Evolutionary conservation across 2,888 invertebrate species (phyloP).

Genomic region (Sceliomorpha sp.): DNA sequence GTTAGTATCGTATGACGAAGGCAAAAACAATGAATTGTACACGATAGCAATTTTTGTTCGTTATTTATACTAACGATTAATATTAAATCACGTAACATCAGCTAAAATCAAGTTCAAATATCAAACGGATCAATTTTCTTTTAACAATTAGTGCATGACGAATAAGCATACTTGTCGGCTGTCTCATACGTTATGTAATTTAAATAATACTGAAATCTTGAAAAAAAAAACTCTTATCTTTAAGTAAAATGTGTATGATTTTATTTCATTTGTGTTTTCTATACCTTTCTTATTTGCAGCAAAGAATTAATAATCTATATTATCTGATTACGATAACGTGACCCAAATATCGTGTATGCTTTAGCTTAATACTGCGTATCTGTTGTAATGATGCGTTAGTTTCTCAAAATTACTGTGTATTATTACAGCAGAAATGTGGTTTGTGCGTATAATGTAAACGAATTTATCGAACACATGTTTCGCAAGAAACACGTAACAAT

Average conservation of each 20-base stretch:
- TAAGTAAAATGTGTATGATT: too few species aligned
- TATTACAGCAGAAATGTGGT: constrained; percentile 17
- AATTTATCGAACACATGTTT: constrained; percentile 51
- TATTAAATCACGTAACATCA: constrained; percentile 26
- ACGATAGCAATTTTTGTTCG: constrained; percentile 33
- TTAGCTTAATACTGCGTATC: not conserved
- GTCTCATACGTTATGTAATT: too few species aligned
- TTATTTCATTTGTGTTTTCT: too few species aligned
- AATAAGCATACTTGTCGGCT: too few species aligned
- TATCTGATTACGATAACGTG: too few species aligned
- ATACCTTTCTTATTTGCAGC: too few species aligned
- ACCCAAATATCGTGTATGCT: too few species aligned
- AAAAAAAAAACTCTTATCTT: too few species aligned
- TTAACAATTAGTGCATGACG: constrained; percentile 3
- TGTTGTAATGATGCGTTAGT: constrained; percentile 9
- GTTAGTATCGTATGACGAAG: constrained; percentile 45
- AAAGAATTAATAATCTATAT: too few species aligned
- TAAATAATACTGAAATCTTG: too few species aligned
- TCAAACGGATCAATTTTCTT: constrained; percentile 6
- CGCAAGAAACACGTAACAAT: constrained; percentile 53
- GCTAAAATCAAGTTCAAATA: constrained; percentile 22
- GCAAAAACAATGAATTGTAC: constrained; percentile 42
- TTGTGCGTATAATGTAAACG: constrained; percentile 40
- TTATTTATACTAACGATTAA: constrained; percentile 36
- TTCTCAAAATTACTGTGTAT: constrained; percentile 14